Evolutionary conservation across 2,888 invertebrate species (phyloP).

Genomic region (Trichogramma dendrolimi): DNA sequence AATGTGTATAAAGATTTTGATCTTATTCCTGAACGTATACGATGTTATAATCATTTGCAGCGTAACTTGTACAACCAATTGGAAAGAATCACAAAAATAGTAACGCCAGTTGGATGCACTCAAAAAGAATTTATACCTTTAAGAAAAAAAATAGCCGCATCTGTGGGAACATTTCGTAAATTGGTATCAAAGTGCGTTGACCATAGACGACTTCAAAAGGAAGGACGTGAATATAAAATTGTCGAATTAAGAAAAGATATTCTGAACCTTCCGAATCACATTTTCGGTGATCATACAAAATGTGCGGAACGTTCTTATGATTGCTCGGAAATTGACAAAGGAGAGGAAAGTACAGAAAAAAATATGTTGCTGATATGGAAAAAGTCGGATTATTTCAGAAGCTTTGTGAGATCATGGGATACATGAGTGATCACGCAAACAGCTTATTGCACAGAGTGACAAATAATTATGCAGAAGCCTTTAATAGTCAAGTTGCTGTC

Average conservation of each 20-base stretch:
- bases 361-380: slow-evolving; percentile 21
- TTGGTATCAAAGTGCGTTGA: too few relatives aligned
- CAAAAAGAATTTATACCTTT: too few relatives aligned
- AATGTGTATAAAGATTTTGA: slow-evolving; percentile 31
- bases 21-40: slow-evolving; percentile 10
- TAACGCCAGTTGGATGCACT: too few relatives aligned
- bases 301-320: slow-evolving; percentile 11
- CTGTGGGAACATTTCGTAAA: too few relatives aligned
- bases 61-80: too few relatives aligned
- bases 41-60: too few relatives aligned
- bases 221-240: background rate
- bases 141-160: too few relatives aligned
- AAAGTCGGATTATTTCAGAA: slow-evolving; percentile 18
- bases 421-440: slow-evolving; percentile 21
- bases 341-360: background rate
- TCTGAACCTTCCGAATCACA: slow-evolving; percentile 23
- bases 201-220: background rate
- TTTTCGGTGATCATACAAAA: slow-evolving; percentile 30
- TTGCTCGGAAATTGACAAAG: slow-evolving; percentile 2
- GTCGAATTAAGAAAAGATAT: slow-evolving; percentile 23
- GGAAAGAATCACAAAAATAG: too few relatives aligned
- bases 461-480: slow-evolving; percentile 11
- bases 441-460: slow-evolving; percentile 26
- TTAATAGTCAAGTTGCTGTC: slow-evolving; percentile 1
- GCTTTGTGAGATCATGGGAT: slow-evolving; percentile 9